Percentiles rank a stretch among this genome's conserved stretches.
Conservation (phyloP, 2,113 vertebrate species). For the Ptychochromis oligacanthus region DNA sequence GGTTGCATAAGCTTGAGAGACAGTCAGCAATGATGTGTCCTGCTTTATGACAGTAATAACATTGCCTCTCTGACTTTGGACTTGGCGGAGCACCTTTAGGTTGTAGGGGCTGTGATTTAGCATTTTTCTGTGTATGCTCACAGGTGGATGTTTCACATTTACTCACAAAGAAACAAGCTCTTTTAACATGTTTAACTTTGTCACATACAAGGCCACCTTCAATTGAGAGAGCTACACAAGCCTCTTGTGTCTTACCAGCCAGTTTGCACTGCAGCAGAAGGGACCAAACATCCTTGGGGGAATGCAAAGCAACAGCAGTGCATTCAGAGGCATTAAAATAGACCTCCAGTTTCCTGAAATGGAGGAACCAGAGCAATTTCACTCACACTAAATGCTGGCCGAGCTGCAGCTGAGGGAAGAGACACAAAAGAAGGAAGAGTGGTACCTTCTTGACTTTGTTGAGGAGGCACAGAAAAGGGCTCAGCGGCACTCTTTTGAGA, state of each 20-base stretch:
- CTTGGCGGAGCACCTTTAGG: not conserved
- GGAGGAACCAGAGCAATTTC: not conserved
- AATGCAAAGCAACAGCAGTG: not conserved
- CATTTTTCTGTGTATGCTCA: accelerated
- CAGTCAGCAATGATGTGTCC: accelerated
- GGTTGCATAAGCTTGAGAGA: not conserved
- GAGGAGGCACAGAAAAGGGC: not conserved
- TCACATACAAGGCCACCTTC: accelerated
- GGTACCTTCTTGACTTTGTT: not conserved
- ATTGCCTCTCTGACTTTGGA: not conserved
- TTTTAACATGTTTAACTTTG: no score
- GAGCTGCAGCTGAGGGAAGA: not conserved
- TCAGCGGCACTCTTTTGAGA: not conserved
- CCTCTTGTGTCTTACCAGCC: not conserved
- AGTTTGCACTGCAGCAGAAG: not conserved
- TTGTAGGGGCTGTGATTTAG: no score
- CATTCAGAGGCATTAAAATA: no score
- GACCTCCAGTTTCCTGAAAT: not conserved
- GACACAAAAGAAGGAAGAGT: not conserved
- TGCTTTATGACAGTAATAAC: not conserved
- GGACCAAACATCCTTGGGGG: not conserved
- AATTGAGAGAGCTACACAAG: no score
- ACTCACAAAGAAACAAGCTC: not conserved
- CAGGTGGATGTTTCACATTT: not conserved
- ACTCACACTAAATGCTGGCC: accelerated